Evolutionary conservation across 2,113 vertebrate genomes (phyloP).

Genomic region (Elephas maximus): DNA sequence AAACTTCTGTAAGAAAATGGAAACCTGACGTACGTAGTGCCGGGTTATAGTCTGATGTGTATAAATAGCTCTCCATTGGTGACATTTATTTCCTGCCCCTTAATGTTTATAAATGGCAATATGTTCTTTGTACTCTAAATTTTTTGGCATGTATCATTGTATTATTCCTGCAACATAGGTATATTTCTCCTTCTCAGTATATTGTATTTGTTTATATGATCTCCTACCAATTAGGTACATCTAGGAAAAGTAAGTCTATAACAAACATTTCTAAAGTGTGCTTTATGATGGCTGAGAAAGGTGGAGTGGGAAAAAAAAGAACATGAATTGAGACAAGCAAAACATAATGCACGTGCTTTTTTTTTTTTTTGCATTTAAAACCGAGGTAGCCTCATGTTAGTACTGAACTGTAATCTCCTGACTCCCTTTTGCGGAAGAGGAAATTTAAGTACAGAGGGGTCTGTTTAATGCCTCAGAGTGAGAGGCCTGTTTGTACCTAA

Average conservation of each 20-base stretch:
- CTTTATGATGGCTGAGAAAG: background rate
- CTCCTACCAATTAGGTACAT: constrained; percentile 42
- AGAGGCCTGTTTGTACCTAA: background rate
- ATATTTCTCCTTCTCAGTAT: constrained; percentile 15
- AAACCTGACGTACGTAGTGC: constrained; percentile 71
- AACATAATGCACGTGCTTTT: background rate
- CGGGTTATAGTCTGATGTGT: constrained; percentile 62
- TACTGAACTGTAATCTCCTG: background rate
- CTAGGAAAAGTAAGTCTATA: constrained; percentile 23
- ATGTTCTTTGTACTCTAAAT: constrained; percentile 50
- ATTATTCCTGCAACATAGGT: constrained; percentile 26
- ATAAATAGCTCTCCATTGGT: constrained; percentile 69
- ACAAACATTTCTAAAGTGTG: constrained; percentile 1
- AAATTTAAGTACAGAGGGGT: background rate
- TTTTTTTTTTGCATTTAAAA: background rate
- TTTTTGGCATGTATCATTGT: constrained; percentile 51
- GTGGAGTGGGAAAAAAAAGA: background rate
- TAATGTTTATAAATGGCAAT: constrained; percentile 64
- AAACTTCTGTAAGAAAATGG: constrained; percentile 69
- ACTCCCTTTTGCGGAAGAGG: constrained; percentile 17
- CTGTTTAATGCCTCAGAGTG: background rate
- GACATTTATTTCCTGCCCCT: constrained; percentile 67
- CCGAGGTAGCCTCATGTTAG: background rate
- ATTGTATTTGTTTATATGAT: constrained; percentile 24
- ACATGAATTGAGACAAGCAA: background rate